Base-by-base conservation (phyloP, 2,113 vertebrate species). In the Tupaia chinensis region DNA sequence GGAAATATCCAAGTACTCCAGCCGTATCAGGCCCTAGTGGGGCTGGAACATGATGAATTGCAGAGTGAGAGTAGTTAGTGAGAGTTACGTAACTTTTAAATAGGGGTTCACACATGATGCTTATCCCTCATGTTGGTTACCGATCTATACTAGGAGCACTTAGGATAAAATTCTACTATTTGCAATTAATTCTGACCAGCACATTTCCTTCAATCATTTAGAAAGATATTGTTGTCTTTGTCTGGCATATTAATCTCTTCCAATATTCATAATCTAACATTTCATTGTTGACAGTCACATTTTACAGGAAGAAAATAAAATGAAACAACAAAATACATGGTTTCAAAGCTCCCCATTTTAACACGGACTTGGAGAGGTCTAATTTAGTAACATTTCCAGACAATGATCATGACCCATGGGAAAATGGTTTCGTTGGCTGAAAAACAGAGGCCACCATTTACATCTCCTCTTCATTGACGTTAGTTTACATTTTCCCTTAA, bases 231-330 rank as follows among this genome's bases (percentile, higher is more conserved):
- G 3, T 16, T 87, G 25, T 74, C 60, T 91, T 95, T 88, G 60
- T 86, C 69, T 88, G 34, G 53, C 10, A 76, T 89, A 78, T 91
- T 58, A 61, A 89, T 74, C 92, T 94, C 58, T 81, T 78, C 60
- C 58, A 9, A 3, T 29, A 9, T 60, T n/a, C 0, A 5, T 16
- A 68, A 60, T 69, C 32, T 78, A 82, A 69, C 3, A 1, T 68
- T 29, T 63, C 22, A 77, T 27, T 66, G 54, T 53, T 89, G 23
- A 81, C 32, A 66, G 14, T 87, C 70, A 78, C 15, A 20, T 69
- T 90, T 74, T 56, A 32, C 9, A 22, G 20, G 10, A 17, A 14
- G 17, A 34, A 70, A 80, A 32, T 32, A 73, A 89, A 77, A 74
- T n/a, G 23, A 60, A 78, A 78, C 27, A 76, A 74, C 23, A 86